Evolutionary conservation across 2,888 invertebrate species (phyloP).

Genomic region (Sinodicranocentrus sp.): DNA sequence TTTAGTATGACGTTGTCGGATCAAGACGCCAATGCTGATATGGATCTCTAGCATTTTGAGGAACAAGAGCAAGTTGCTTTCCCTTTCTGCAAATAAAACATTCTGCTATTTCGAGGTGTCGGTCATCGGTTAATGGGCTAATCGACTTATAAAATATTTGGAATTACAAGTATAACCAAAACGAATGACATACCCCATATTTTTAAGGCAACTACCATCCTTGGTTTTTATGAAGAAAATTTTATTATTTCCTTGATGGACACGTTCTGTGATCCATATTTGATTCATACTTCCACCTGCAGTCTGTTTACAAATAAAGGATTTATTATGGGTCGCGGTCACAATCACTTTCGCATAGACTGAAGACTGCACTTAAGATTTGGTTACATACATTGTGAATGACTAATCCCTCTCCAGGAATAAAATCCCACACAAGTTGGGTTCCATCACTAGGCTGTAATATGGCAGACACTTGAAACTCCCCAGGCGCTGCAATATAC

Average conservation of each 20-base stretch:
- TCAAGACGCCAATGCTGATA: constrained; percentile 56
- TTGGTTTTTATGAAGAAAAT: constrained; percentile 45
- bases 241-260: constrained; percentile 39
- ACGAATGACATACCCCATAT: constrained; percentile 42
- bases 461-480: constrained; percentile 26
- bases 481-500: constrained; percentile 35
- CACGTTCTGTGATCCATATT: constrained; percentile 51
- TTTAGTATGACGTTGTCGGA: constrained; percentile 17
- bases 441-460: constrained; percentile 42
- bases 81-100: constrained; percentile 46
- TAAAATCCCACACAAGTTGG: constrained; percentile 46
- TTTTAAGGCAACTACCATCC: constrained; percentile 38
- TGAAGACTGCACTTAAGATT: neutral
- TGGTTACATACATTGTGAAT: constrained; percentile 45
- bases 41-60: constrained; percentile 28
- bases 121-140: neutral
- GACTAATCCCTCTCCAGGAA: constrained; percentile 49
- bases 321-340: too few relatives aligned
- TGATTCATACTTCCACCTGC: constrained; percentile 39
- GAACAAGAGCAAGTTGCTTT: constrained; percentile 45
- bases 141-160: neutral
- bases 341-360: neutral
- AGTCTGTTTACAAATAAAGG: too few relatives aligned
- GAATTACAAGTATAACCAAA: neutral
- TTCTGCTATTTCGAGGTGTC: neutral